Evolutionary conservation across 2,888 invertebrate genomes (phyloP), one percentile per base, ranked within the genome.

Genomic region (Lasius platythorax): DNA sequence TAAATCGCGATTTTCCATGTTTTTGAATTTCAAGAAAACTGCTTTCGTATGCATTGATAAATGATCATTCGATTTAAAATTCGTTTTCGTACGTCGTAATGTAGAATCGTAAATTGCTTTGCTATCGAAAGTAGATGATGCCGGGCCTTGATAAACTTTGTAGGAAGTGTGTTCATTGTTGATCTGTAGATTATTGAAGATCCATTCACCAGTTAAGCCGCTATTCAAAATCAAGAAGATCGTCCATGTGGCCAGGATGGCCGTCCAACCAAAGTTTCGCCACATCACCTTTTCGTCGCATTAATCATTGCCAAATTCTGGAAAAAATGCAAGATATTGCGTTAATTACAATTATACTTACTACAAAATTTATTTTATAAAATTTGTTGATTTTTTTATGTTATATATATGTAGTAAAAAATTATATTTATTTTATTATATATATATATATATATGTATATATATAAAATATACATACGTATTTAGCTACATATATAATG

Each of bases 191-290:
- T 83, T 78, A 63, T 28, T 18, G 28, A 18, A 33, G 37, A 46
- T 8, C 15, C 67, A 82, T 58, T 86, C 86, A n/a, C 68, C 64
- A 1, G 90, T 86, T 40, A 85, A 83, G 40, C 88, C 86, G 68
- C 74, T 82, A 8, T 85, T 87, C 40, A 87, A 64, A 53, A 83
- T 83, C 66, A 88, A 67, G 63, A 90, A 73, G 73, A 86, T 85
- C 84, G 89, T 89, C 91, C 92, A 92, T 82, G 90, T 87, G 93
- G 93, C 92, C 94, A 90, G 87, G n/a, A 93, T 87, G 94, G 93
- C 94, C 94, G 87, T 84, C 90, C 91, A 89, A 88, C 91, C 87
- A 85, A 86, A 88, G 87, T 91, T 88, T 88, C 89, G 91, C 91
- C 89, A 88, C 94, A 94, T 94, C 92, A 93, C 93, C 93, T 92